Base-by-base conservation (phyloP, 1,140 invertebrate species). In the Hydropsyche tenuis region DNA sequence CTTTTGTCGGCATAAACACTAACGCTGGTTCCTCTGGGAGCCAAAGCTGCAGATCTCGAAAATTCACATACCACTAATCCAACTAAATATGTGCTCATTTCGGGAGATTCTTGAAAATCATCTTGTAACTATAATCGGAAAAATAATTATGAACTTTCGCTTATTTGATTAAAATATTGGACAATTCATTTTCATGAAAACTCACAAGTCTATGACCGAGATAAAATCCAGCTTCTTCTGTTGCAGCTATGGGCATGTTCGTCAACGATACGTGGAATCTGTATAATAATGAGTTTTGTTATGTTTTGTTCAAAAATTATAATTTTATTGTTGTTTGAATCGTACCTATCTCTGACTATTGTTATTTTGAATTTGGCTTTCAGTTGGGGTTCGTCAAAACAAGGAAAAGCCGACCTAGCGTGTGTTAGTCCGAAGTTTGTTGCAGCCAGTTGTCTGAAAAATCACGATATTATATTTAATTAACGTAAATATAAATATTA, bases 361-460 rank as follows among this genome's bases (percentile, higher is more conserved):
- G 93, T 94, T 56, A 97, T 88, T 80, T 92, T 92, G 85, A 98
- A 99, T 62, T 90, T 91, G 0, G 97, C 96, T 81, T 98, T 95
- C 72, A 98, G 91, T 64, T 96, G 93, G 0, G 97, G 97, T 79
- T 99, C 97, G 81, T 99, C 97, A 78, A 98, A 96, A 81, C 96
- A 99, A 0, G 97, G 97, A 81, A 99, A 99, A 0, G 96, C 96
- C 71, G 92, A 90, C 16, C 97, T 87, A 0, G 97, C 97, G 76
- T 94, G 94, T 5, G 95, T 97, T 63, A 97, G 91, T 82, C 98
- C 94, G 81, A 99, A 99, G 80, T 98, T 94, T 0, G 97, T 98
- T 2, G 96, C 94, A 0, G 96, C 96, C 68, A 98, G 87, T 79
- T 93, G 92, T 81, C 96, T 98, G 79, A 42, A 73, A 69, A 37